Evolutionary conservation across 2,797 vertebrate genomes (phyloP), one percentile per base, ranked within the genome.

Genomic region (Rachycentron canadum): DNA sequence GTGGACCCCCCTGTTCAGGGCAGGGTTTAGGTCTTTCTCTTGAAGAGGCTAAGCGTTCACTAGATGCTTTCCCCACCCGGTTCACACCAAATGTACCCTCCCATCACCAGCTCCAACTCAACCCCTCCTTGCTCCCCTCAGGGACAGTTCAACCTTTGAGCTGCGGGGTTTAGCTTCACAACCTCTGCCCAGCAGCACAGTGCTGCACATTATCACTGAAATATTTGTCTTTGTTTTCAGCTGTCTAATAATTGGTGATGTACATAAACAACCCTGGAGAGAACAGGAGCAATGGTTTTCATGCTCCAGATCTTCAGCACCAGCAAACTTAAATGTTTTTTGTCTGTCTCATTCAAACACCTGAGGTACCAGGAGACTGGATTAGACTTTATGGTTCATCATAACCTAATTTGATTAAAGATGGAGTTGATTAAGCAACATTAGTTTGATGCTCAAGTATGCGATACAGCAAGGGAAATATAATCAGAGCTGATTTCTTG

Each of bases 341-440:
- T 32, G 41, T 78, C 36, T 56, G 17, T 55, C 68, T 74, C 62
- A 72, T 62, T 64, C 47, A 69, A 65, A 71, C 79, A 86, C 77
- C 72, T 78, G 88, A 89, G 80, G 81, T 81, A 82, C 82, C 84
- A 92, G 86, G 89, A 93, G 89, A 88, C 78, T 68, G 76, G 36
- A 87, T 90, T 79, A 90, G 38, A 81, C 73, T 89, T 85, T 81
- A 82, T 90, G 85, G 74, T 91, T 94, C 91, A 87, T 92, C 83
- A 88, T 84, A 70, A 83, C 63, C 58, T 91, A 83, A 92, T 93
- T 83, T 92, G 75, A 93, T 85, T 92, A 92, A 91, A 91, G 79
- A 82, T 69, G 47, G 71, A 78, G 50, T 53, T 88, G 77, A 93
- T 86, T 75, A 83, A 70, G 62, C 47, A 75, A 61, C 30, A 65